phyloP scores from a whole-genome alignment of 2,888 invertebrate species.

The Lithosia quadra region DNA sequence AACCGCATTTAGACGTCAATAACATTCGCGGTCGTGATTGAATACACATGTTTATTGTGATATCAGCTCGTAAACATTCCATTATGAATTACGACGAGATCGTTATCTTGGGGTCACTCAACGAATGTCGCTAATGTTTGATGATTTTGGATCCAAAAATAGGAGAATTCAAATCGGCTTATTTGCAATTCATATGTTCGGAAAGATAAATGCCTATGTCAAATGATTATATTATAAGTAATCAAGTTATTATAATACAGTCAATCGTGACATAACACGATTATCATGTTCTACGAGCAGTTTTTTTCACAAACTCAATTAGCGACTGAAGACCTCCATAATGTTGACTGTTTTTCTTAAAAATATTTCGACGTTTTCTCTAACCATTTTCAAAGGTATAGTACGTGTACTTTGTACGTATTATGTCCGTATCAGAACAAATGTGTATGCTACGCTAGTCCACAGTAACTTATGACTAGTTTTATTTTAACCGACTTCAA shows the following conservation, averaged over 20 bases:
- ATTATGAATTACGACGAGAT: neutral
- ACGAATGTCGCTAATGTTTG: neutral
- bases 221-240: too few relatives aligned
- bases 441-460: neutral
- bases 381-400: neutral
- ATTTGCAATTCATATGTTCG: neutral
- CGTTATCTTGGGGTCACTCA: neutral
- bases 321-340: too few relatives aligned
- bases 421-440: neutral
- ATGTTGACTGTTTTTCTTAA: neutral
- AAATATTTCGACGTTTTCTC: neutral
- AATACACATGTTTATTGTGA: slow-evolving; percentile 14
- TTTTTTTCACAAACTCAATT: too few relatives aligned
- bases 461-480: neutral
- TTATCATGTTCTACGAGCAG: too few relatives aligned
- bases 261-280: too few relatives aligned
- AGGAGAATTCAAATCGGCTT: neutral
- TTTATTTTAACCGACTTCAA: too few relatives aligned
- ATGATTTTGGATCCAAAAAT: neutral
- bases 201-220: too few relatives aligned
- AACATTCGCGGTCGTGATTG: slow-evolving; percentile 10
- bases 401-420: neutral
- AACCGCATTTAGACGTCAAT: slow-evolving; percentile 5
- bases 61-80: slow-evolving; percentile 14
- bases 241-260: too few relatives aligned